Evolutionary conservation across 2,888 invertebrate genomes (phyloP).

Genomic region (Ditylenchus weischeri): DNA sequence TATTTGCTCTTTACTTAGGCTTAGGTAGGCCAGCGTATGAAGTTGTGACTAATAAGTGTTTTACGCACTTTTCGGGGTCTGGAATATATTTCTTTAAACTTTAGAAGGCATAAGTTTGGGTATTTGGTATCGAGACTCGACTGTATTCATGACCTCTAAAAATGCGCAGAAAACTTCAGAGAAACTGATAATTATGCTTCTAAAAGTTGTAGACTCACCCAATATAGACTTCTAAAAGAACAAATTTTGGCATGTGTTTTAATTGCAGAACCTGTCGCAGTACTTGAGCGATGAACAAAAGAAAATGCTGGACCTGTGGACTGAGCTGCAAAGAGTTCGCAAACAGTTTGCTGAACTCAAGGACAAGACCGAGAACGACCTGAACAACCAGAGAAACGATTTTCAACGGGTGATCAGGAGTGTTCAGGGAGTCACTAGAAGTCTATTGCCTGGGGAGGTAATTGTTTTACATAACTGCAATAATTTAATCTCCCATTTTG

Average conservation of each 20-base stretch:
- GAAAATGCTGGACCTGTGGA: slow-evolving; percentile 57
- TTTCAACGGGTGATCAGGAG: slow-evolving; percentile 47
- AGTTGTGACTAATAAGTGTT: too few relatives aligned
- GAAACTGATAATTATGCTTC: too few relatives aligned
- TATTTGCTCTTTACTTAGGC: too few relatives aligned
- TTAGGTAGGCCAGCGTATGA: too few relatives aligned
- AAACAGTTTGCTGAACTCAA: slow-evolving; percentile 54
- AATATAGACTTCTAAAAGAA: slow-evolving; percentile 4
- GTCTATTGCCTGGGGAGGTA: slow-evolving; percentile 10
- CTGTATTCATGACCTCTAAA: too few relatives aligned
- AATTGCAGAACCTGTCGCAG: slow-evolving; percentile 52
- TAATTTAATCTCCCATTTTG: background rate
- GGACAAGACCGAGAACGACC: slow-evolving; percentile 45
- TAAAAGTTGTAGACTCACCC: too few relatives aligned
- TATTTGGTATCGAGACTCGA: too few relatives aligned
- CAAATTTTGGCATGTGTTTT: background rate
- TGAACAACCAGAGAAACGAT: slow-evolving; percentile 46
- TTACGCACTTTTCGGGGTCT: too few relatives aligned
- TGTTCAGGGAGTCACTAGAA: slow-evolving; percentile 33
- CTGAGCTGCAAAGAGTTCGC: slow-evolving; percentile 55
- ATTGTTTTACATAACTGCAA: slow-evolving; percentile 13
- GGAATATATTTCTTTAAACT: too few relatives aligned
- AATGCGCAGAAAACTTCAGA: too few relatives aligned
- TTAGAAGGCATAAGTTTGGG: too few relatives aligned
- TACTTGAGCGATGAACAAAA: slow-evolving; percentile 57